Conservation (phyloP, 1,140 invertebrate genomes). For the Tetragonula clypearis region DNA sequence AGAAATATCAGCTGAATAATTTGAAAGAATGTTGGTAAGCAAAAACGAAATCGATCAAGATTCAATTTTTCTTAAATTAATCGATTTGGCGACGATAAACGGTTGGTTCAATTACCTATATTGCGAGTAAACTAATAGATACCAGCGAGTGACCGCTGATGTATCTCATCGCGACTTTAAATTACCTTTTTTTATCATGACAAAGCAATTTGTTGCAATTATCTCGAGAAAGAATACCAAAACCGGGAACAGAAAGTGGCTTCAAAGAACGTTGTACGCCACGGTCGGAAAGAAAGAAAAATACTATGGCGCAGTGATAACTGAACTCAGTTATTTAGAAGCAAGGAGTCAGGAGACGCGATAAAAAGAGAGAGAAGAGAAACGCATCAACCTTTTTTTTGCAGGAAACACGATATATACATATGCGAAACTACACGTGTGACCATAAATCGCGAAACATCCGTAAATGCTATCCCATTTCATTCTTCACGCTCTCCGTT, state of each 20-base stretch:
- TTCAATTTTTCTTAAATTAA: constrained; percentile 1
- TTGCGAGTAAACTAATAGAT: constrained; percentile 10
- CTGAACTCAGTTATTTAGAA: constrained; percentile 41
- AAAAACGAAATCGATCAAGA: too few relatives aligned
- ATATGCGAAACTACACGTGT: constrained; percentile 24
- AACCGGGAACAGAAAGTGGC: background rate
- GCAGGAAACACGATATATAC: constrained; percentile 17
- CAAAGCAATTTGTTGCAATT: constrained; percentile 28
- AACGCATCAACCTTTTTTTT: background rate
- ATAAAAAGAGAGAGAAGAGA: background rate
- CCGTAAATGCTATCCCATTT: constrained; percentile 59
- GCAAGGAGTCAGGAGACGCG: background rate
- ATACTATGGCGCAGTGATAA: background rate
- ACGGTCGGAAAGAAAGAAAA: constrained; percentile 6
- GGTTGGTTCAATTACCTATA: background rate
- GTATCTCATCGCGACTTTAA: constrained; percentile 26
- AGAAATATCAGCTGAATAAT: constrained; percentile 29
- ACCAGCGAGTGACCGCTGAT: background rate
- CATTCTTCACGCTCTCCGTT: constrained; percentile 59
- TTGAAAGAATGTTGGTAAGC: background rate
- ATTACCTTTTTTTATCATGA: constrained; percentile 27
- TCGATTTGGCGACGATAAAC: background rate
- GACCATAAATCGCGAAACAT: constrained; percentile 60
- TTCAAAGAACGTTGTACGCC: background rate
- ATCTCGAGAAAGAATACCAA: background rate